Evolutionary conservation across 2,888 invertebrate genomes (phyloP).

Genomic region (Pemphredon lugubris): DNA sequence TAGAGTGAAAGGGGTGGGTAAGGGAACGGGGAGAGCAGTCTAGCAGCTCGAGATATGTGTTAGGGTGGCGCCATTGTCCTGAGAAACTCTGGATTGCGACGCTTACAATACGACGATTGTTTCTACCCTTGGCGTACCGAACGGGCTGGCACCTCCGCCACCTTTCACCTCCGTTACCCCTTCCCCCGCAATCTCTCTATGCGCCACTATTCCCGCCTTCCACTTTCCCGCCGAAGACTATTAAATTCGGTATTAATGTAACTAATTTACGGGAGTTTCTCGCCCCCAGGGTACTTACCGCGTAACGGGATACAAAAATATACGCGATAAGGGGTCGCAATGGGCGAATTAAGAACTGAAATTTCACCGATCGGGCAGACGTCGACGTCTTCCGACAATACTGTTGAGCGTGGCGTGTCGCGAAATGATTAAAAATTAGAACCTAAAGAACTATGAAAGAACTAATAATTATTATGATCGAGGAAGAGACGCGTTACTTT

Average conservation of each 20-base stretch:
- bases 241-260: constrained; percentile 76
- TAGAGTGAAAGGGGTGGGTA: constrained; percentile 22
- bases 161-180: constrained; percentile 56
- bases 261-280: too few species aligned
- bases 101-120: constrained; percentile 79
- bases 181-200: neutral
- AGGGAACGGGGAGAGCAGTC: constrained; percentile 40
- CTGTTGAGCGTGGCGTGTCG: too few species aligned
- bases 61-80: constrained; percentile 74
- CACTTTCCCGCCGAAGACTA: constrained; percentile 66
- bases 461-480: too few species aligned
- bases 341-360: too few species aligned
- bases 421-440: too few species aligned
- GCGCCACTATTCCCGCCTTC: constrained; percentile 24
- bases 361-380: too few species aligned
- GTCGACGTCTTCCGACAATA: too few species aligned
- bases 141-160: constrained; percentile 63
- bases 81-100: constrained; percentile 72
- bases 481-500: too few species aligned
- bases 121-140: constrained; percentile 73
- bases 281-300: too few species aligned
- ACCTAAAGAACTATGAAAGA: too few species aligned
- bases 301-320: too few species aligned
- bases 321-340: too few species aligned
- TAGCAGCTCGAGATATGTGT: constrained; percentile 72